Conservation (phyloP, 30 jellyfish, hydroid and myxozoan genomes). For the Thelohanellus kitauei region DNA sequence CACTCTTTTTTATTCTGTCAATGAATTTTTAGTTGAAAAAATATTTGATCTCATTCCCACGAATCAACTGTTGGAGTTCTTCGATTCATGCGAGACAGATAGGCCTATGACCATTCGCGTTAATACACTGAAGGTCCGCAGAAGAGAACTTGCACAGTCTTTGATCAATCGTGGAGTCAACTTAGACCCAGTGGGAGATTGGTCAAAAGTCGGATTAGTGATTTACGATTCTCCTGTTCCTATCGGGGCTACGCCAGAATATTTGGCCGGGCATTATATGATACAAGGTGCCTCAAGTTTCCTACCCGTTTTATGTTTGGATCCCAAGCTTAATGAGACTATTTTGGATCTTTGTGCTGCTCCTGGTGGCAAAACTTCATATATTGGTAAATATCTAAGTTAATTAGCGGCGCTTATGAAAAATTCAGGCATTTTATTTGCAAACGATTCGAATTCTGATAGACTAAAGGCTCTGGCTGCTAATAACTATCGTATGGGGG, state of each 20-base stretch:
- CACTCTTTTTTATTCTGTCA: slow-evolving; percentile 52
- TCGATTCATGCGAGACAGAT: slow-evolving; percentile 69
- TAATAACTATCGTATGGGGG: slow-evolving; percentile 44
- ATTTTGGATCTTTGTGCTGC: slow-evolving; percentile 91
- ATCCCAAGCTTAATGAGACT: slow-evolving; percentile 66
- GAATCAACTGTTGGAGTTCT: slow-evolving; percentile 37
- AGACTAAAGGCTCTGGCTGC: slow-evolving; percentile 50
- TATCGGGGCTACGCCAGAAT: slow-evolving; percentile 94
- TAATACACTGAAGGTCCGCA: slow-evolving; percentile 43
- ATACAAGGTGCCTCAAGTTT: slow-evolving; percentile 94
- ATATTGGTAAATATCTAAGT: slow-evolving; percentile 20
- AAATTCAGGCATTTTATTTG: slow-evolving; percentile 55
- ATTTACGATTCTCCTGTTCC: slow-evolving; percentile 94
- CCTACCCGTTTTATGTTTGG: slow-evolving; percentile 82
- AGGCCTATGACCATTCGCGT: slow-evolving; percentile 76
- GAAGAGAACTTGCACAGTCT: slow-evolving; percentile 96
- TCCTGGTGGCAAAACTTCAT: slow-evolving; percentile 95
- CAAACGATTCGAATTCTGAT: slow-evolving; percentile 64
- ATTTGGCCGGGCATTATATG: slow-evolving; percentile 89
- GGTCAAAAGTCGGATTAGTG: slow-evolving; percentile 98
- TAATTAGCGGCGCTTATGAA: slow-evolving; percentile 62
- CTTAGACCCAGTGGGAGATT: slow-evolving; percentile 82
- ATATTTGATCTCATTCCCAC: slow-evolving; percentile 15
- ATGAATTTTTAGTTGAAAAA: slow-evolving; percentile 52
- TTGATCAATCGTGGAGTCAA: slow-evolving; percentile 90